Base-by-base conservation (phyloP, 2,797 vertebrate genomes). In the Cichlasoma orientale region DNA sequence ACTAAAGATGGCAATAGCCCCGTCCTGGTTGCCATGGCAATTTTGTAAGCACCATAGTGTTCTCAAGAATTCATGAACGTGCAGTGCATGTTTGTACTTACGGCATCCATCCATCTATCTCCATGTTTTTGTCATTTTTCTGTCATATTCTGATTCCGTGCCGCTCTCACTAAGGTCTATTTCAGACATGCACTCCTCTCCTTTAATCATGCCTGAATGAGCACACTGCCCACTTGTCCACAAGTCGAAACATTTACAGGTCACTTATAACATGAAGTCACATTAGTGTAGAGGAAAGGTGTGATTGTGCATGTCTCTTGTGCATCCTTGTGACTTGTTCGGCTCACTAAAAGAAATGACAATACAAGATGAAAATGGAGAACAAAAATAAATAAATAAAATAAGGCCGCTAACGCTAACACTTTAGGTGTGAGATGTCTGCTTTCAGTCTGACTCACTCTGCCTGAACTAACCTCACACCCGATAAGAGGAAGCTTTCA, bases 11-110 rank as follows among this genome's bases (percentile, higher is more conserved):
- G 77, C 61, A 83, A 68, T 25, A 53, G 59, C 54, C 16, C 55
- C 57, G 4, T 74, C 59, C 72, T 59, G 36, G 88, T 90, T 93
- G 80, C 82, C 74, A 72, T 84, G 75, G 78, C 61, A 56, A 88
- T 70, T 58, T 33, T 73, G 41, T 53, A 70, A 85, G 44, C 78
- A 63, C 41, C 66, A 63, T 53, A 68, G 36, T 52, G 38, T 57
- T 75, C 81, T 86, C 21, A 81, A 72, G 41, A 79, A 80, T 72
- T 70, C 58, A 81, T 68, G 36, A 82, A 61, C 31, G 6, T 71
- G 63, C 23, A 72, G 14, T 44, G 54, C 29, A 69, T 1, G 74
- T 75, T 52, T 72, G 52, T 38, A 33, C 14, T 44, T 66, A 66
- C 25, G 23, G 5, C 18, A 27, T 47, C 27, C 44, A 47, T 12